A percentile compares a stretch with the other conserved stretches of the same genome.
These are phyloP conservation scores for Dasypus novemcinctus DNA, from an alignment of 2,113 vertebrate genomes.

Conservation along the genomic window DNA sequence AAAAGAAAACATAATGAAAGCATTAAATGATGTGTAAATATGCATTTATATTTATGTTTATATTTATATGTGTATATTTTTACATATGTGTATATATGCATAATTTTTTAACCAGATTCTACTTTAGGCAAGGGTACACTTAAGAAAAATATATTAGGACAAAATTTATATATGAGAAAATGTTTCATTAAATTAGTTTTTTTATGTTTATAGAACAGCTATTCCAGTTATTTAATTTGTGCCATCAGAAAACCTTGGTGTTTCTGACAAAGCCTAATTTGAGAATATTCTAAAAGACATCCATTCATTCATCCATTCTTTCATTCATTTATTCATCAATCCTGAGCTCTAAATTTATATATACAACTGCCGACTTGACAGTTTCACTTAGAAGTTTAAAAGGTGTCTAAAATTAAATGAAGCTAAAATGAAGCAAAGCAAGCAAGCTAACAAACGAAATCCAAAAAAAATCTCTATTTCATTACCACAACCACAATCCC, in stretches of 20 bases:
- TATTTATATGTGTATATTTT: neutral
- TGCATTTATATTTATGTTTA: neutral
- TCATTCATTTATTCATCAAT: neutral
- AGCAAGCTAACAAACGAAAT: neutral
- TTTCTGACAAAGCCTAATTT: neutral
- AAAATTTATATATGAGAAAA: neutral
- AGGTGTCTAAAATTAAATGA: neutral
- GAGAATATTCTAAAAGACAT: neutral
- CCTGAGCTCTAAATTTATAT: neutral
- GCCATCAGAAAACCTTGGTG: neutral
- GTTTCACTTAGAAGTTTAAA: neutral
- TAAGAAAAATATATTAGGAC: neutral
- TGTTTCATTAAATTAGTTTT: neutral
- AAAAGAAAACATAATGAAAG: neutral
- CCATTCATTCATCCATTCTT: constrained; percentile 3
- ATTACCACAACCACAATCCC: neutral
- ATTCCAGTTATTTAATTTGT: neutral
- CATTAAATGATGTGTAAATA: neutral
- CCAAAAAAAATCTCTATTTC: neutral
- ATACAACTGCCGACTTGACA: neutral
- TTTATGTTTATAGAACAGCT: neutral
- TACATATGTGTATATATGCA: too few relatives aligned
- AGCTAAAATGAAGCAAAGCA: neutral
- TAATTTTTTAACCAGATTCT: neutral
- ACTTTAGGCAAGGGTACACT: neutral